A percentile compares a stretch with the other conserved stretches of the same genome.
Conservation (phyloP, 1,140 invertebrate species). For the Lepidurus packardi region DNA sequence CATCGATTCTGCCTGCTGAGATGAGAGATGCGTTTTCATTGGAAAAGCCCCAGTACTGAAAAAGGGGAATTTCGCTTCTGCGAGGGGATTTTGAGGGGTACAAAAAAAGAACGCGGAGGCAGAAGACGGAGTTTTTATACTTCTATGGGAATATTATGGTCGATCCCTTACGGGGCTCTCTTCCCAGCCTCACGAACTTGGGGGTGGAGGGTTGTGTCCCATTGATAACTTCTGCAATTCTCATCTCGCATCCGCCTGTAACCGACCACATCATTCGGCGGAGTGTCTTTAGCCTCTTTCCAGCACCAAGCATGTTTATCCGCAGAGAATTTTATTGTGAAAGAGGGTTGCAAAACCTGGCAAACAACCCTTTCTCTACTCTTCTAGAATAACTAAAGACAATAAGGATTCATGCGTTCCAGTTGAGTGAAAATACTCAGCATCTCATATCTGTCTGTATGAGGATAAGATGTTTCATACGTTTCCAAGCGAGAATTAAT, state of each 20-base stretch:
- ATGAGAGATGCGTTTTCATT: conserved; percentile 22
- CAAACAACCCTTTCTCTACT: not conserved
- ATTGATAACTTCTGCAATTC: not conserved
- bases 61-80: not conserved
- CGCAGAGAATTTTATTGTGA: not conserved
- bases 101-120: not conserved
- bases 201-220: not conserved
- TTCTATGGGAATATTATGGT: conserved; percentile 22
- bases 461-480: too few relatives aligned
- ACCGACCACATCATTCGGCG: not conserved
- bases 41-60: conserved; percentile 5
- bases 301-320: not conserved
- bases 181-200: not conserved
- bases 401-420: not conserved
- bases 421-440: not conserved
- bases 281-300: not conserved
- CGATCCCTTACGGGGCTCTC: not conserved
- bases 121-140: not conserved
- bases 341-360: not conserved
- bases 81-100: not conserved
- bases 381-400: not conserved
- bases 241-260: not conserved
- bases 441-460: too few relatives aligned
- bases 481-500: too few relatives aligned
- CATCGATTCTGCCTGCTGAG: conserved; percentile 17